Percentiles rank a stretch among this genome's conserved stretches.
phyloP scores from a whole-genome alignment of 1,140 invertebrate species.

The Prorops nasuta region DNA sequence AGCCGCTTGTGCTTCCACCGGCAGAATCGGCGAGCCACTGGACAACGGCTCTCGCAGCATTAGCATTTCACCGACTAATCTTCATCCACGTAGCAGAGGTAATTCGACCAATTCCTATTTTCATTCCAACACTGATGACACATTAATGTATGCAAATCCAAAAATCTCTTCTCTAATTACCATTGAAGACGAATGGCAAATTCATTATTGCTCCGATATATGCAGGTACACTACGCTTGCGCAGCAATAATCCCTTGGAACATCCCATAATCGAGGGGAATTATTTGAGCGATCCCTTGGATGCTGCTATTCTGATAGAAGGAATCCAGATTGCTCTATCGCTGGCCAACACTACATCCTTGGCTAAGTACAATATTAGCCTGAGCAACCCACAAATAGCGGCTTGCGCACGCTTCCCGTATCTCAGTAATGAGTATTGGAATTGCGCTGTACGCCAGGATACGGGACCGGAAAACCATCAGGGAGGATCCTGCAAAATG shows the following conservation, averaged over 20 bases:
- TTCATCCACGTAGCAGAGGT: constrained; percentile 60
- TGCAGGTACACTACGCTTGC: constrained; percentile 47
- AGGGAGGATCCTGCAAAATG: constrained; percentile 81
- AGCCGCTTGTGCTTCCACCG: constrained; percentile 61
- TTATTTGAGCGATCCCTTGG: constrained; percentile 55
- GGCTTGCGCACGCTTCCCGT: constrained; percentile 61
- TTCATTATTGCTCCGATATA: no score
- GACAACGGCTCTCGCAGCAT: constrained; percentile 62
- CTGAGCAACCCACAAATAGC: constrained; percentile 48
- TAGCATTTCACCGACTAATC: constrained; percentile 51
- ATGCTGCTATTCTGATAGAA: constrained; percentile 51
- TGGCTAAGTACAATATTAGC: constrained; percentile 54
- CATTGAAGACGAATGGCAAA: no score
- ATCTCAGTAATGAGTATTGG: constrained; percentile 74
- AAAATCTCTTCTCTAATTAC: no score
- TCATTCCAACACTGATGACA: no score
- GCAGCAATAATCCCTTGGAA: constrained; percentile 58
- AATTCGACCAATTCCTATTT: no score
- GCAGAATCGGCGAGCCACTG: constrained; percentile 52
- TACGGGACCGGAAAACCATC: constrained; percentile 82
- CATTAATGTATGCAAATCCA: no score
- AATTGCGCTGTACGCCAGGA: constrained; percentile 71
- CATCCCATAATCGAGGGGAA: constrained; percentile 63
- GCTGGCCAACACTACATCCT: constrained; percentile 47
- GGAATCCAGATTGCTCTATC: constrained; percentile 53